Evolutionary conservation across 2,797 vertebrate genomes (phyloP), one percentile per base, ranked within the genome.

Genomic region (Thaleichthys pacificus): DNA sequence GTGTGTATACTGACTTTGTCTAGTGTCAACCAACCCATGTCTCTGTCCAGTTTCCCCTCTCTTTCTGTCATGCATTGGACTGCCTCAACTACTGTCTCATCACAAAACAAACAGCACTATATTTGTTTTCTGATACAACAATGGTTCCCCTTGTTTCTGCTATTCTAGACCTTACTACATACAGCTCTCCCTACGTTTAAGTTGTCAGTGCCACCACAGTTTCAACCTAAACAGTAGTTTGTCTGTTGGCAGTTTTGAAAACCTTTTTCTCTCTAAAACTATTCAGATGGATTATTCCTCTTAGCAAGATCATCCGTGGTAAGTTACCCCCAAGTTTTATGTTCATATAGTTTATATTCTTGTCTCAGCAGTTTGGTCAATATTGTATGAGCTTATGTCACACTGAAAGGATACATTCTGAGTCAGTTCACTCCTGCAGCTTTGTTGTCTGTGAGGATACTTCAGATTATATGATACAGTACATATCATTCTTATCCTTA

Each of bases 121-220:
- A 72, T 72, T 74, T 74, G 87, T 87, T 85, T 88, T 84, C 62
- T 64, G 57, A 82, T 84, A 76, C 74, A 87, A 91, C 89, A 91
- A 91, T 89, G 78, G 80, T 78, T 82, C 75, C 81, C 70, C 70
- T 91, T 86, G 86, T 92, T 68, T 69, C 69, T 70, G 61, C 72
- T 65, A 74, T 89, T 86, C 84, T 85, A 80, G 88, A 85, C 87
- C 81, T 79, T 79, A 75, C 78, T 72, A 67, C 74, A 77, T 71
- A 80, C 51, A 56, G 87, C 84, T 86, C 81, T 70, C 67, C 69
- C 83, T 78, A 80, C 72, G 75, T 63, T 77, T 66, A 68, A 67
- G 51, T 77, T 79, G 74, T 76, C 80, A 78, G 69, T 65, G 57
- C 76, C 68, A 70, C 68, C 76, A 77, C 77, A 66, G 75, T 77